A percentile compares a stretch with the other conserved stretches of the same genome.
Evolutionary conservation across 2,113 vertebrate species (phyloP).

Genomic region (Burhinus oedicnemus): DNA sequence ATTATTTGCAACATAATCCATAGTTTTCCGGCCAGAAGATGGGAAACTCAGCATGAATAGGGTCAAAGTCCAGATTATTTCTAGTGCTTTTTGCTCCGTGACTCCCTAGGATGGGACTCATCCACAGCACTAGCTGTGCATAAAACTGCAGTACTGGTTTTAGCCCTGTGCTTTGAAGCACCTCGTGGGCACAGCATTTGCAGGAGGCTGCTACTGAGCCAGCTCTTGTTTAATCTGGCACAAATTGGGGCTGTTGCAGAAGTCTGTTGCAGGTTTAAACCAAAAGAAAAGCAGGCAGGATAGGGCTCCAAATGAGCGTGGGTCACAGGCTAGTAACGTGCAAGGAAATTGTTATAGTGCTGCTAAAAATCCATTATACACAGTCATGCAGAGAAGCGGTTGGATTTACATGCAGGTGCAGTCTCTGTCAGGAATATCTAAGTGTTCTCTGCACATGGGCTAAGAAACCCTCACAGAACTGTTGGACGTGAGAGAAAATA

Average conservation of each 20-base stretch:
- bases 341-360: background rate
- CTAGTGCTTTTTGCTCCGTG: background rate
- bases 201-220: background rate
- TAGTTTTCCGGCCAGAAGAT: background rate
- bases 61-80: background rate
- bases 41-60: background rate
- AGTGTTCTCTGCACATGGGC: background rate
- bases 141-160: background rate
- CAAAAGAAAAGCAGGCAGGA: background rate
- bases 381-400: background rate
- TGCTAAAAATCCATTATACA: conserved; percentile 36
- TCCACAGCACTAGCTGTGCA: background rate
- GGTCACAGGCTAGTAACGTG: background rate
- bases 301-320: background rate
- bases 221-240: background rate
- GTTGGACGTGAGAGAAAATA: background rate
- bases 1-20: background rate
- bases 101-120: background rate
- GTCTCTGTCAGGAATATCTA: background rate
- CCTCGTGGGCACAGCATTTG: accelerated
- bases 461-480: background rate
- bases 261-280: background rate
- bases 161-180: background rate
- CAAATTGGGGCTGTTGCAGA: background rate
- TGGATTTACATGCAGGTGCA: background rate